phyloP scores from a whole-genome alignment of 2,888 invertebrate genomes.

The Aquatica leii region DNA sequence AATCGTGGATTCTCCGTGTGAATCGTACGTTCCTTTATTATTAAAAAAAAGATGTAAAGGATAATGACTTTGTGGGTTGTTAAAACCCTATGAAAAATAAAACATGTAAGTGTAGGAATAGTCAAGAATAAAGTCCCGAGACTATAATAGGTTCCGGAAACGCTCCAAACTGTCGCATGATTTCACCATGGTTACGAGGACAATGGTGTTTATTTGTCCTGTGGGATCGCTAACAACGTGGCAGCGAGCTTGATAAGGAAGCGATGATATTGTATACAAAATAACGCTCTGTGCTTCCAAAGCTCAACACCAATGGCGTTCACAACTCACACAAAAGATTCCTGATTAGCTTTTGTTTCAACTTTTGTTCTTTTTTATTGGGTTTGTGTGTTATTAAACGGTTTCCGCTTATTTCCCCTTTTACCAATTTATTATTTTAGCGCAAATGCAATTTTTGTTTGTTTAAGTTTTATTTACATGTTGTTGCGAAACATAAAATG shows the following conservation, averaged over 20 bases:
- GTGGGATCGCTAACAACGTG: conserved; percentile 63
- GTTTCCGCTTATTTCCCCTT: conserved; percentile 33
- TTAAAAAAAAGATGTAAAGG: too few species aligned
- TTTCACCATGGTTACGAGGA: conserved; percentile 63
- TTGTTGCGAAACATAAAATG: too few species aligned
- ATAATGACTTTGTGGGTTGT: conserved; percentile 1
- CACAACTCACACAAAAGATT: conserved; percentile 38
- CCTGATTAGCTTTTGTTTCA: conserved; percentile 45
- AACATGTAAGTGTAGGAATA: conserved; percentile 35
- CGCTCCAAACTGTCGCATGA: conserved; percentile 59
- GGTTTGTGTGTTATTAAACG: conserved; percentile 36
- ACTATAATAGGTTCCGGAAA: conserved; percentile 50
- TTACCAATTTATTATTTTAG: conserved; percentile 34
- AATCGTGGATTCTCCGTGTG: too few species aligned
- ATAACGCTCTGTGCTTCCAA: conserved; percentile 48
- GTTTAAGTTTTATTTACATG: conserved; percentile 7
- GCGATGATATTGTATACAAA: conserved; percentile 61
- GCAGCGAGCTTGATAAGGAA: conserved; percentile 61
- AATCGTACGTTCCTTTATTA: too few species aligned
- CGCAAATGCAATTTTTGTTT: conserved; percentile 23
- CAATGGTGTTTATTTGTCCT: conserved; percentile 64
- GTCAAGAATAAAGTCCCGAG: conserved; percentile 46
- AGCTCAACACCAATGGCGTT: conserved; percentile 38
- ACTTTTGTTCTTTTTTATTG: conserved; percentile 40
- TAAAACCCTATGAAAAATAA: conserved; percentile 35